Percentiles rank a stretch among this genome's conserved stretches.
phyloP scores from a whole-genome alignment of 2,797 vertebrate species.

The Gymnothorax reevesii region DNA sequence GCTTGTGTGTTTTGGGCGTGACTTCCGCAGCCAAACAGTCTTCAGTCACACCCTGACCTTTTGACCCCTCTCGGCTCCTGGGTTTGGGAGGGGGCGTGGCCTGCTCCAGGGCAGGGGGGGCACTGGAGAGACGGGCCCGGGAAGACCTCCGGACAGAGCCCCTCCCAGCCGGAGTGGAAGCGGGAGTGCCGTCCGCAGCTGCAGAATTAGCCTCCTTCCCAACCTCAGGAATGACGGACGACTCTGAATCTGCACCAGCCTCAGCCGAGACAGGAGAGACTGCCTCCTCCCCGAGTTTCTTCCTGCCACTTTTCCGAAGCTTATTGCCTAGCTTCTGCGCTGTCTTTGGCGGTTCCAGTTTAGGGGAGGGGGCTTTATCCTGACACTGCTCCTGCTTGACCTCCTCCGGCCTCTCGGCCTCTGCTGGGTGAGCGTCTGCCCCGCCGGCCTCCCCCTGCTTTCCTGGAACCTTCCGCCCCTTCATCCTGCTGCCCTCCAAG shows the following conservation, averaged over 20 bases:
- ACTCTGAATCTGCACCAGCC: conserved; percentile 23
- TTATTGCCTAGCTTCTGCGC: conserved; percentile 48
- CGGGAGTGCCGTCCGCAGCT: conserved; percentile 26
- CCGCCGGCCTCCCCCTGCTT: conserved; percentile 72
- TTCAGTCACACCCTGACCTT: conserved; percentile 35
- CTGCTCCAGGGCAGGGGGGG: conserved; percentile 28
- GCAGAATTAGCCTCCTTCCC: conserved; percentile 29
- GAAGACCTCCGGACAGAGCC: conserved; percentile 62
- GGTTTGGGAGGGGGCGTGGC: conserved; percentile 44
- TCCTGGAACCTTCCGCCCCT: conserved; percentile 67
- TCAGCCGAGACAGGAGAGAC: not conserved
- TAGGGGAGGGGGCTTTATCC: not conserved
- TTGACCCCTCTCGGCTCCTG: conserved; percentile 36
- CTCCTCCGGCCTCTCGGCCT: conserved; percentile 36
- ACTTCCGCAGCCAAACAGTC: conserved; percentile 56
- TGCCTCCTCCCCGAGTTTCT: conserved; percentile 26
- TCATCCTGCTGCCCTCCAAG: conserved; percentile 72
- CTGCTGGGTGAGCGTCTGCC: conserved; percentile 44
- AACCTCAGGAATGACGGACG: conserved; percentile 37
- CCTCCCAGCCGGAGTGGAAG: conserved; percentile 18
- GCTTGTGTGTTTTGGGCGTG: conserved; percentile 68
- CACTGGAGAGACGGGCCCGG: conserved; percentile 53
- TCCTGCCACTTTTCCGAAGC: conserved; percentile 47
- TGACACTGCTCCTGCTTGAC: conserved; percentile 50
- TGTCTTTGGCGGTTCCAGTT: conserved; percentile 50